Evolutionary conservation across 2,113 vertebrate species (phyloP).

Genomic region (Leptobrachium leishanense): DNA sequence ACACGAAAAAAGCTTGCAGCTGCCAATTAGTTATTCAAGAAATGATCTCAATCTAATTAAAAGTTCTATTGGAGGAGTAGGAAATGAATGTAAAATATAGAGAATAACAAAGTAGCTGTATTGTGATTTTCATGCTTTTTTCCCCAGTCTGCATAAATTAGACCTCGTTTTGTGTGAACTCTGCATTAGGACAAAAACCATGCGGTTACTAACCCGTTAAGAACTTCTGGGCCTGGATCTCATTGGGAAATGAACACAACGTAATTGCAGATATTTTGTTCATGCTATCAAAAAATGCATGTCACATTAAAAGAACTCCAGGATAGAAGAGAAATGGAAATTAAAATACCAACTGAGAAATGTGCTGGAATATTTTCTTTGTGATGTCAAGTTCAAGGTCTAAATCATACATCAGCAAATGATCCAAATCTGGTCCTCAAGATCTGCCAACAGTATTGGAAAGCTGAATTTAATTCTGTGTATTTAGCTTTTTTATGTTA

Average conservation of each 20-base stretch:
- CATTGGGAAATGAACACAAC: background rate
- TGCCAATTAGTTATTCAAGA: constrained; percentile 41
- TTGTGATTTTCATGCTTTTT: constrained; percentile 24
- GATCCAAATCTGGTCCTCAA: background rate
- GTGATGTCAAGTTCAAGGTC: background rate
- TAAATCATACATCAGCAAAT: background rate
- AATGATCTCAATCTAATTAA: constrained; percentile 30
- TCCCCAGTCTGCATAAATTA: constrained; percentile 15
- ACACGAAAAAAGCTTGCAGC: constrained; percentile 6
- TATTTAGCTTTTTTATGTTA: no score
- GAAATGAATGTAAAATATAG: constrained; percentile 36
- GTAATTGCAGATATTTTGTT: constrained; percentile 1
- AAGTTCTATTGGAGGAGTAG: constrained; percentile 14
- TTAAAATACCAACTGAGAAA: background rate
- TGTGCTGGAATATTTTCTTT: background rate
- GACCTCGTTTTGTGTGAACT: background rate
- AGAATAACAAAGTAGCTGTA: constrained; percentile 31
- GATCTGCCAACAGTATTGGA: background rate
- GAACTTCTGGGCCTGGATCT: background rate
- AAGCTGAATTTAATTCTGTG: no score
- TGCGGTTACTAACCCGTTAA: background rate
- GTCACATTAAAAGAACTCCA: background rate
- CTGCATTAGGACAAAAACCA: constrained; percentile 6
- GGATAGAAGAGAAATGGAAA: background rate
- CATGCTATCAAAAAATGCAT: background rate